Percentiles rank a stretch among this genome's conserved stretches.
These are phyloP conservation scores for Acrobasis suavella DNA, from an alignment of 2,888 invertebrate genomes.

Conservation along the genomic window DNA sequence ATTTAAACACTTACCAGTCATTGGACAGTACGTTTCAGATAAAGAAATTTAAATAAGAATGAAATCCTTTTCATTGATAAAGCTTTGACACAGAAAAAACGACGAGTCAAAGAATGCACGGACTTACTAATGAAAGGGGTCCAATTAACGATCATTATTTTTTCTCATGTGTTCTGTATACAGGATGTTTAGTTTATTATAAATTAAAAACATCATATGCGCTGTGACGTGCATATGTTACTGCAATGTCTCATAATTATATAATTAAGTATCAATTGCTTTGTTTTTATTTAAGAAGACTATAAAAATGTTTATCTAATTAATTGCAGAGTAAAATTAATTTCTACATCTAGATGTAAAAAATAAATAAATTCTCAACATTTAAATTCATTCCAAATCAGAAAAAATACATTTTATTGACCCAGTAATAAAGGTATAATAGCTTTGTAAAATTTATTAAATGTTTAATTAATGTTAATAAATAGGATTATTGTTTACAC, in stretches of 20 bases:
- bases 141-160: constrained; percentile 81
- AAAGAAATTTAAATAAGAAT: constrained; percentile 79
- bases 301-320: no score
- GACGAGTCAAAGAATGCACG: constrained; percentile 70
- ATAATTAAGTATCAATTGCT: not conserved
- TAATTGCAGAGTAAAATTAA: no score
- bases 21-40: constrained; percentile 61
- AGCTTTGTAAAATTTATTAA: not conserved
- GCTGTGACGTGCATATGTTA: not conserved
- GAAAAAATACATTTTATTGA: not conserved
- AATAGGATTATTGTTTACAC: not conserved
- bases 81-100: constrained; percentile 79
- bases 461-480: not conserved
- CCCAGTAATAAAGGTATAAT: not conserved
- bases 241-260: not conserved
- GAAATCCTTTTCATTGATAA: constrained; percentile 81
- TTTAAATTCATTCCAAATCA: not conserved
- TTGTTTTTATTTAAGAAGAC: no score
- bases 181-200: constrained; percentile 51
- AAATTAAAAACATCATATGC: constrained; percentile 17
- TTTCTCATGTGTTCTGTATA: constrained; percentile 70
- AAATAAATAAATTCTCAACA: no score
- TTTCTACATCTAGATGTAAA: no score
- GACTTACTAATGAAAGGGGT: constrained; percentile 80
- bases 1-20: constrained; percentile 60